These are phyloP conservation scores for Drosophila serrata DNA, from an alignment of 1,140 invertebrate species.

Conservation along the genomic window DNA sequence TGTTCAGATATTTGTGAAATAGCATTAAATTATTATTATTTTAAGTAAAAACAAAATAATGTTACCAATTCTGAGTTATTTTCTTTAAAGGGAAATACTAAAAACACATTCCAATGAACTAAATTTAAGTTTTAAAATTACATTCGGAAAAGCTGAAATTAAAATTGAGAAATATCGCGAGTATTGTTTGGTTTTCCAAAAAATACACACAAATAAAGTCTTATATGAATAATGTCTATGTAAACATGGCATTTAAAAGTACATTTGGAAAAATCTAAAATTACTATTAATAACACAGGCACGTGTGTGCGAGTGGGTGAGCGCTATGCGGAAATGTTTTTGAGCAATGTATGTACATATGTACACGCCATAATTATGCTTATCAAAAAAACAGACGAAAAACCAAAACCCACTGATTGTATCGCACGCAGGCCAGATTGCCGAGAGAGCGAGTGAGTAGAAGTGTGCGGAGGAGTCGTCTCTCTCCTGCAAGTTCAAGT, in stretches of 20 bases:
- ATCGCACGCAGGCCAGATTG: constrained; percentile 18
- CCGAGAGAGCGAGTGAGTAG: neutral
- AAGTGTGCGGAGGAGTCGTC: neutral
- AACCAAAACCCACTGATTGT: constrained; percentile 33
- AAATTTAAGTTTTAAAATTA: neutral
- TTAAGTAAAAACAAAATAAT: neutral
- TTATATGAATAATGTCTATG: neutral
- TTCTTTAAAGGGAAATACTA: neutral
- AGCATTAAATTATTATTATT: too few relatives aligned
- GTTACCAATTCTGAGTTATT: neutral
- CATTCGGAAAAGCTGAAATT: neutral
- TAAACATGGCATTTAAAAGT: constrained; percentile 30
- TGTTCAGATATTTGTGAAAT: too few relatives aligned
- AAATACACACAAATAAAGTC: neutral
- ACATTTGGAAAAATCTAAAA: constrained; percentile 38
- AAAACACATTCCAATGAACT: neutral
- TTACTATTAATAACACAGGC: constrained; percentile 21
- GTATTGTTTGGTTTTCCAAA: neutral
- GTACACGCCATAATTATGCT: constrained; percentile 58
- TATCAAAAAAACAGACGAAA: constrained; percentile 49
- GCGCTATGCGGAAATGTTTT: constrained; percentile 57
- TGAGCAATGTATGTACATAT: constrained; percentile 9
- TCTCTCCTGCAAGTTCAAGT: constrained; percentile 58
- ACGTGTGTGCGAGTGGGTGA: constrained; percentile 20
- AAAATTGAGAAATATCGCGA: neutral